A percentile compares a stretch with the other conserved stretches of the same genome.
These are phyloP conservation scores for Cochlearius cochlearius DNA, from an alignment of 2,113 vertebrate genomes.

Conservation along the genomic window DNA sequence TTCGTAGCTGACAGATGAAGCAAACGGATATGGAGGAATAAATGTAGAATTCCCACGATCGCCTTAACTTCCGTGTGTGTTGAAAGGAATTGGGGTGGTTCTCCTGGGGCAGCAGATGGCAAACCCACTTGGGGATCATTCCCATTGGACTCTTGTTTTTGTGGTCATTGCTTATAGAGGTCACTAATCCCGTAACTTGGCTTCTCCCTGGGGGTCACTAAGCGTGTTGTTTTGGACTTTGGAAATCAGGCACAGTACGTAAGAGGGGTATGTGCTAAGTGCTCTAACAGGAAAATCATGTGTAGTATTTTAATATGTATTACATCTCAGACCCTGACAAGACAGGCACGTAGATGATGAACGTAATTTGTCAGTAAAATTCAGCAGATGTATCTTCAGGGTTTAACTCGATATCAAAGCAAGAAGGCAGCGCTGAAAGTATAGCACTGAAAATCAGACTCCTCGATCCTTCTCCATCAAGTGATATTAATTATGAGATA, in stretches of 20 bases:
- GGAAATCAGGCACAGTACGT: background rate
- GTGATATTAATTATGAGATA: conserved; percentile 55
- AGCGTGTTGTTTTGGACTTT: background rate
- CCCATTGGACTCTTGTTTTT: background rate
- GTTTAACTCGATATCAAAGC: background rate
- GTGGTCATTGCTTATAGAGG: conserved; percentile 27
- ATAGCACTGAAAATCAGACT: conserved; percentile 24
- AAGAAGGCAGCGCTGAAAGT: background rate
- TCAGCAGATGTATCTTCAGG: conserved; percentile 4
- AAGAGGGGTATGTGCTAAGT: background rate
- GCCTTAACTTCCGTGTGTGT: background rate
- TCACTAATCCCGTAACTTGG: background rate
- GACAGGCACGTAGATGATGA: conserved; percentile 30
- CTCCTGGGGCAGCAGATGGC: conserved; percentile 15
- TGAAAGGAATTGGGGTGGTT: background rate
- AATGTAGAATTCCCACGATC: background rate
- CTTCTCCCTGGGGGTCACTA: conserved; percentile 29
- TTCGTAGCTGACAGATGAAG: background rate
- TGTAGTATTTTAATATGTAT: conserved; percentile 2
- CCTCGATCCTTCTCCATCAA: conserved; percentile 28
- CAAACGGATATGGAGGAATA: background rate
- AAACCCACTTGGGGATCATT: conserved; percentile 4
- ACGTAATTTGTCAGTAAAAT: conserved; percentile 47
- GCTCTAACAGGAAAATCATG: conserved; percentile 3
- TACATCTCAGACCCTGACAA: conserved; percentile 21